These are phyloP conservation scores for Prunella fulvescens DNA, from an alignment of 2,113 vertebrate genomes.

Conservation along the genomic window DNA sequence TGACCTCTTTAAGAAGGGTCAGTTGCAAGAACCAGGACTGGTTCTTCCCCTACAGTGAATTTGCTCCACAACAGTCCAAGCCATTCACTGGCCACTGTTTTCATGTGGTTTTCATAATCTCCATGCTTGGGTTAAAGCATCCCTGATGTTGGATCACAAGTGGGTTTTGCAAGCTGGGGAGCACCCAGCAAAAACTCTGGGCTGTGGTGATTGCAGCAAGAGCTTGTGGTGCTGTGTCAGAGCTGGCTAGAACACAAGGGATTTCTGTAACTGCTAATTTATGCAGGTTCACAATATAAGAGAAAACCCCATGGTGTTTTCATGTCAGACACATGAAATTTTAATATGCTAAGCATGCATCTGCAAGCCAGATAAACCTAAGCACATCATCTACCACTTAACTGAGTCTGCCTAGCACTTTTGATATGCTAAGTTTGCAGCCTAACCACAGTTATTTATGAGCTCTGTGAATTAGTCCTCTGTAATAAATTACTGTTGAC, in stretches of 20 bases:
- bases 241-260: not conserved
- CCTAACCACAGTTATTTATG: not conserved
- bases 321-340: not conserved
- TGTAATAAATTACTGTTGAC: not conserved
- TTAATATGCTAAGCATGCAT: not conserved
- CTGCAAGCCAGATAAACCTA: not conserved
- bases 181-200: not conserved
- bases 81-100: not conserved
- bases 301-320: not conserved
- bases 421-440: not conserved
- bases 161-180: not conserved
- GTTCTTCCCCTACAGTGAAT: not conserved
- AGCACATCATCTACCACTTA: rapidly evolving
- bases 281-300: not conserved
- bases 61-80: rapidly evolving
- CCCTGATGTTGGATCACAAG: not conserved
- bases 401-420: not conserved
- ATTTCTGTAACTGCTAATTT: not conserved
- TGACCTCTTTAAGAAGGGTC: not conserved
- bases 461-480: not conserved
- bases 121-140: not conserved
- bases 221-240: not conserved
- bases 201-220: not conserved
- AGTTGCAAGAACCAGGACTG: not conserved
- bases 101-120: not conserved